Evolutionary conservation across 1,140 invertebrate species (phyloP), one percentile per base, ranked within the genome.

Genomic region (Nomia melanderi): DNA sequence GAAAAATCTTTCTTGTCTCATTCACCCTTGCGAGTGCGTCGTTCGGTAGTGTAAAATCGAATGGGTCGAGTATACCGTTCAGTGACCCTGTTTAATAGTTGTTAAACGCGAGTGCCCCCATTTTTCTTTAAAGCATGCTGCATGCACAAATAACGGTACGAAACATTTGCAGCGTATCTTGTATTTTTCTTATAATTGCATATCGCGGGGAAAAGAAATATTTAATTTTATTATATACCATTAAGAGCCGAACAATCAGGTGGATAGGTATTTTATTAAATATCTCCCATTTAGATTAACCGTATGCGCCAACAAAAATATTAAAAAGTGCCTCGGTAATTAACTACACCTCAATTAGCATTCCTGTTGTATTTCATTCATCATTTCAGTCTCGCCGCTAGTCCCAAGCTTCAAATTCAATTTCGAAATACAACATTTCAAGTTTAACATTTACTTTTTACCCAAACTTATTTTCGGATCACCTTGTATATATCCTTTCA

Each of bases 51-150:
- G 54, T 63, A 72, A 74, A 74, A 66, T 74, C 60, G 77, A 78
- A 78, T 59, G 70, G 39, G 63, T 23, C 47, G 39, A 64, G 33
- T 78, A 73, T 78, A 75, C 77, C 77, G 77, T 78, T 78, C 71
- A 62, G 63, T 75, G 77, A 78, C 77, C 77, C 63, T 78, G 62
- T 74, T 78, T 54, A 75, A 75, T 78, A 75, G 77, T 78, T 78
- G 60, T 75, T 78, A 75, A 78, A 78, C 71, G 72, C 11, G 71
- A 54, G 53, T 60, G 71, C 53, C 77, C 71, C 5, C 77, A 47
- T 75, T 78, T 73, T 78, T 77, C 59, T 71, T 77, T 41, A 12
- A 76, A 77, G 74, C n/a, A 75, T 33, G 72, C 50, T 56, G 50
- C 39, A 69, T 71, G 59, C 65, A n/a, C 66, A 62, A 70, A 54